Evolutionary conservation across 1,140 invertebrate species (phyloP).

Genomic region (Gonioctena quinquepunctata): DNA sequence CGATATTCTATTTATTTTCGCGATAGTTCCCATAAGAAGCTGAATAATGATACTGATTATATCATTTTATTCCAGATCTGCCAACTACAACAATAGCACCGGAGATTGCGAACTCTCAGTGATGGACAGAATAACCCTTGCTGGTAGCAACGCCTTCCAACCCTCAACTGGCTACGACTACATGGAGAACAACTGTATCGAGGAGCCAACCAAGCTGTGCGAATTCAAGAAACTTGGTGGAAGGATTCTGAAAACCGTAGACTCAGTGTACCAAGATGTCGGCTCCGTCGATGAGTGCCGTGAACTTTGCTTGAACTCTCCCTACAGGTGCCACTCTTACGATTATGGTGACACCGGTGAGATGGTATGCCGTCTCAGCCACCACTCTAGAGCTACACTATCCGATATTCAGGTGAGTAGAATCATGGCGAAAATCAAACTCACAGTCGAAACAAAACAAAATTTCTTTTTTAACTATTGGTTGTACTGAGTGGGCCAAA

Average conservation of each 20-base stretch:
- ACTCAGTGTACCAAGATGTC: slow-evolving; percentile 90
- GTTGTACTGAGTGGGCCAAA: too few species aligned
- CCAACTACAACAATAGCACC: slow-evolving; percentile 84
- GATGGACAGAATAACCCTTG: slow-evolving; percentile 86
- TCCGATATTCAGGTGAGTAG: slow-evolving; percentile 79
- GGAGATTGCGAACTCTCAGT: slow-evolving; percentile 85
- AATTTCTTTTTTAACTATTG: too few species aligned
- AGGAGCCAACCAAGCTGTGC: slow-evolving; percentile 87
- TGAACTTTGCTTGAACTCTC: slow-evolving; percentile 85
- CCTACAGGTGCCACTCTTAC: slow-evolving; percentile 86
- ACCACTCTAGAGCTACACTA: slow-evolving; percentile 86
- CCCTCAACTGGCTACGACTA: slow-evolving; percentile 75
- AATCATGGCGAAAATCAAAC: too few species aligned
- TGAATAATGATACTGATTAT: too few species aligned
- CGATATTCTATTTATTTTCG: too few species aligned
- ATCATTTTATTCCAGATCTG: slow-evolving; percentile 71
- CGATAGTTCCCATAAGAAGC: too few species aligned
- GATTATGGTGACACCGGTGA: slow-evolving; percentile 92
- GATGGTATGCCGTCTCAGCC: slow-evolving; percentile 88
- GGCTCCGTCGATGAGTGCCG: slow-evolving; percentile 84
- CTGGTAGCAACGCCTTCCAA: slow-evolving; percentile 71
- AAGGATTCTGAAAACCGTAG: slow-evolving; percentile 89
- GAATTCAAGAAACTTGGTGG: slow-evolving; percentile 89
- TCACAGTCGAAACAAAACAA: too few species aligned
- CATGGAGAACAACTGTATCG: slow-evolving; percentile 88